phyloP scores from a whole-genome alignment of 1,140 invertebrate genomes.

The Drosophila kepulauana region DNA sequence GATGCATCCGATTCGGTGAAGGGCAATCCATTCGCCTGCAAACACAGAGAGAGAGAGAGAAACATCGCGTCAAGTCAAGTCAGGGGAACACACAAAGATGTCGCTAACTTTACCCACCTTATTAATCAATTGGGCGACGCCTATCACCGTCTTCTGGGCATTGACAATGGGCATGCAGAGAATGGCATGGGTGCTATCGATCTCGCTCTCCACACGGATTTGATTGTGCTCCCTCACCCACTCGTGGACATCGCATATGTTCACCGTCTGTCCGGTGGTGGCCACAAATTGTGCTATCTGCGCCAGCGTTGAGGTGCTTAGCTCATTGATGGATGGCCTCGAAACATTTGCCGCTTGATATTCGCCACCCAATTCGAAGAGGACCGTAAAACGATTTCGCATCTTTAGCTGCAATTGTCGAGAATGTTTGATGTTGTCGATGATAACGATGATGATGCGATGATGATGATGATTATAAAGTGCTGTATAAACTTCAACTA shows the following conservation, averaged over 20 bases:
- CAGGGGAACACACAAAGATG: not conserved
- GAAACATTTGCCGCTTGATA: constrained; percentile 84
- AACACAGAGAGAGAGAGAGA: not conserved
- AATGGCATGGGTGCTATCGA: constrained; percentile 90
- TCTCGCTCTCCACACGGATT: constrained; percentile 85
- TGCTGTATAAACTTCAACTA: constrained; percentile 11
- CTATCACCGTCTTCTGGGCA: constrained; percentile 94
- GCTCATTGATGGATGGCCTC: constrained; percentile 77
- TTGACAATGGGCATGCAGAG: constrained; percentile 97
- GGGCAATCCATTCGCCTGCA: constrained; percentile 91
- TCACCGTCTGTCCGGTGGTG: constrained; percentile 92
- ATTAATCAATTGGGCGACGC: constrained; percentile 97
- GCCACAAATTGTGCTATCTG: constrained; percentile 94
- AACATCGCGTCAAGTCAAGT: not conserved
- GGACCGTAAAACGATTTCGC: constrained; percentile 89
- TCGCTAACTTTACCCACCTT: constrained; percentile 87
- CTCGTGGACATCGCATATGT: constrained; percentile 91
- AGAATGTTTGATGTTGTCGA: not conserved
- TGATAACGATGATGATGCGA: not conserved
- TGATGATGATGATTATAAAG: constrained; percentile 13
- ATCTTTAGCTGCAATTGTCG: constrained; percentile 85
- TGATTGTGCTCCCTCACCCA: constrained; percentile 88
- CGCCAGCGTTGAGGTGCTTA: constrained; percentile 87
- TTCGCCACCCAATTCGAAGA: constrained; percentile 90
- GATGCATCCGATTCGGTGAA: constrained; percentile 96